Percentiles rank a stretch among this genome's conserved stretches.
These are phyloP conservation scores for Drosophila sucinea DNA, from an alignment of 1,140 invertebrate species.

Conservation along the genomic window DNA sequence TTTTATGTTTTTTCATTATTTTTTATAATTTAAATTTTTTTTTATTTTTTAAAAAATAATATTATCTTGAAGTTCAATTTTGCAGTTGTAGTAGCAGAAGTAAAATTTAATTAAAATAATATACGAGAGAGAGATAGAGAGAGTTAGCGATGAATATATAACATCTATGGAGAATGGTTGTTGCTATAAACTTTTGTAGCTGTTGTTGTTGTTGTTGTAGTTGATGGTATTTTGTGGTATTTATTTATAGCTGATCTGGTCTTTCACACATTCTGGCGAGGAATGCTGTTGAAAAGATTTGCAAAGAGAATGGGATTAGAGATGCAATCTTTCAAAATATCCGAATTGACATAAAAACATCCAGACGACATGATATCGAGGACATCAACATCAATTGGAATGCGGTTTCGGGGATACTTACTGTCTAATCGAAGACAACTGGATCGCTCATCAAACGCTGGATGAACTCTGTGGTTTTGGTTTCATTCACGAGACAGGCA, in stretches of 20 bases:
- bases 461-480: conserved; percentile 73
- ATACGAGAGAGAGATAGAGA: conserved; percentile 83
- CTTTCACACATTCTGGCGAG: conserved; percentile 89
- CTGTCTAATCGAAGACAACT: conserved; percentile 82
- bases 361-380: conserved; percentile 7
- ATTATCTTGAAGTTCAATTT: conserved; percentile 82
- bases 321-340: too few relatives aligned
- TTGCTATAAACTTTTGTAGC: conserved; percentile 78
- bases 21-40: conserved; percentile 81
- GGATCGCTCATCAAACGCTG: conserved; percentile 83
- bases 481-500: conserved; percentile 40
- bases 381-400: conserved; percentile 19
- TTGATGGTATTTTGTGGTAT: conserved; percentile 64
- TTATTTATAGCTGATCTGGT: conserved; percentile 82
- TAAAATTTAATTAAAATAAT: conserved; percentile 83
- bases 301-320: conserved; percentile 30
- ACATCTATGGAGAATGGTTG: conserved; percentile 83
- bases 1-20: conserved; percentile 61
- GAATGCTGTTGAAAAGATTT: conserved; percentile 85
- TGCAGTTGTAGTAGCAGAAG: conserved; percentile 81
- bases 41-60: conserved; percentile 83
- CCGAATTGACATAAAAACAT: conserved; percentile 11
- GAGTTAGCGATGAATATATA: conserved; percentile 82
- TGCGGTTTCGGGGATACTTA: conserved; percentile 55
- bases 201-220: conserved; percentile 68